A percentile compares a stretch with the other conserved stretches of the same genome.
Evolutionary conservation across 2,888 invertebrate species (phyloP).

Genomic region (Oxytorus armatus): DNA sequence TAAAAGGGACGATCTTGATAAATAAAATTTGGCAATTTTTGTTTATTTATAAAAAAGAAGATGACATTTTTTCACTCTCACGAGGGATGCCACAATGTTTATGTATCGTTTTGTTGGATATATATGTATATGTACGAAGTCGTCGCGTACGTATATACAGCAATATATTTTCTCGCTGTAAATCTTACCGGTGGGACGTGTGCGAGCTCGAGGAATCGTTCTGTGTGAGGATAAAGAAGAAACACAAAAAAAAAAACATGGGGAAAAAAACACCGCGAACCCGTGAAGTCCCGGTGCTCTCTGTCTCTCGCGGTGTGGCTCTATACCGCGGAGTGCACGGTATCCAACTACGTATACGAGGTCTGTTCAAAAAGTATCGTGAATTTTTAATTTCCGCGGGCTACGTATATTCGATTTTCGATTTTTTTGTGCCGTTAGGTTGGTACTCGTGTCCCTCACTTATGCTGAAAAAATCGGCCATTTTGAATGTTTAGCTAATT

Average conservation of each 20-base stretch:
- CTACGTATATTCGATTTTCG: no score
- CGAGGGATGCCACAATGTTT: constrained; percentile 10
- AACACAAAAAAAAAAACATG: constrained; percentile 13
- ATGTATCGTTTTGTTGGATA: no score
- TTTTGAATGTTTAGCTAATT: no score
- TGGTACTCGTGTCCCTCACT: no score
- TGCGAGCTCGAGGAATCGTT: constrained; percentile 53
- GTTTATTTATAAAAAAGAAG: constrained; percentile 2
- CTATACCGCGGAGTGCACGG: constrained; percentile 38
- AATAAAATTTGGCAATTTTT: not conserved
- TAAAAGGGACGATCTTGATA: no score
- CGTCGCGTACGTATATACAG: constrained; percentile 17
- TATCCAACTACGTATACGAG: no score
- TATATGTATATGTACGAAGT: constrained; percentile 24
- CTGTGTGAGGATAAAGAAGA: constrained; percentile 15
- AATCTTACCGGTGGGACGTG: constrained; percentile 56
- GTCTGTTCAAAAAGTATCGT: no score
- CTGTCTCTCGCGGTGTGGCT: constrained; percentile 17
- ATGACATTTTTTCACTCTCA: constrained; percentile 24
- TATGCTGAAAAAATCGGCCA: no score
- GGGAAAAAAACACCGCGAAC: constrained; percentile 24
- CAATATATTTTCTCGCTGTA: constrained; percentile 60
- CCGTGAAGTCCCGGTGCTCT: constrained; percentile 41
- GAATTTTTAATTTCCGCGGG: no score
- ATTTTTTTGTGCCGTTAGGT: no score